Base-by-base conservation (phyloP, 2,888 invertebrate genomes). In the Hypsopygia costalis region DNA sequence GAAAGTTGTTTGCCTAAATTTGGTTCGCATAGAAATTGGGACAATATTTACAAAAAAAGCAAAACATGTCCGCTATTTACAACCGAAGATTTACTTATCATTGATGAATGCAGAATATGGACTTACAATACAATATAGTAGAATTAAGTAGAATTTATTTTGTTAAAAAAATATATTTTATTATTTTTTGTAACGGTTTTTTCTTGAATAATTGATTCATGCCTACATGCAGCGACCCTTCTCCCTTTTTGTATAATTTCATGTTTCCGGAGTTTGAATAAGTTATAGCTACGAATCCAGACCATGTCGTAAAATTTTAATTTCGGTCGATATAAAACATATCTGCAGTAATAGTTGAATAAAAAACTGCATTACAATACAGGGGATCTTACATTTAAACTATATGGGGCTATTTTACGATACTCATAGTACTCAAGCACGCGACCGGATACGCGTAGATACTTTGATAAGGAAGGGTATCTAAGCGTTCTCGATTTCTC, bases 261-360 rank as follows among this genome's bases (percentile, higher is more conserved):
- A 69, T 68, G 69, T 79, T 16, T 77, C 77, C 77, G 69, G 58
- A 59, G 61, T 62, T 62, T 82, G 79, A 83, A 86, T 86, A 79
- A 81, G 65, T 83, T 73, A 82, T 75, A 63, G 47, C 56, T 49
- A 57, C 62, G 59, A 64, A 72, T 64, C 62, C 63, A 66, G 68
- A 69, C 54, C 51, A 58, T 61, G 57, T 59, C 64, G 63, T 81
- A 67, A 70, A 80, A 77, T 61, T 75, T 81, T 78, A 71, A 79
- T 75, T 68, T 62, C 61, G 63, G 54, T 73, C 68, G 66, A 74
- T 70, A 59, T 57, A 43, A 47, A 45, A 39, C 29, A 41, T 11
- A 41, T 32, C 12, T 22, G 25, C 9, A 27, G 2, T 27, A 34
- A 16, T 16, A 4, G 16, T 16, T 16, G 2, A 16, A 4, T 16